Evolutionary conservation across 2,888 invertebrate genomes (phyloP).

Genomic region (Cephus pygmeus): DNA sequence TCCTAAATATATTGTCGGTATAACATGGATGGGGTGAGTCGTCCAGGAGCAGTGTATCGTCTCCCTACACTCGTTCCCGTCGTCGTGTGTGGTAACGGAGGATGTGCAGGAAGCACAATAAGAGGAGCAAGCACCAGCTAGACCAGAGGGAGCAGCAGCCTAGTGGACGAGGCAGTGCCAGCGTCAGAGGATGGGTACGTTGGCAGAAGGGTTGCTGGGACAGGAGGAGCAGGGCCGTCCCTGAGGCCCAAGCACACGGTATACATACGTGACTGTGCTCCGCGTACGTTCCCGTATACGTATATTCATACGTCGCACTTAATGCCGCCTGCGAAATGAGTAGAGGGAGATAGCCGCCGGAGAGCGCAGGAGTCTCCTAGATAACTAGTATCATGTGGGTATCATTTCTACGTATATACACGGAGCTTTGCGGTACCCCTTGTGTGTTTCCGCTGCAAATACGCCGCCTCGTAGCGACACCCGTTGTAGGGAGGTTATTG

Average conservation of each 20-base stretch:
- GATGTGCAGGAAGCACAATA: background rate
- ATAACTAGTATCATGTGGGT: conserved; percentile 37
- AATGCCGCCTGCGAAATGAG: conserved; percentile 45
- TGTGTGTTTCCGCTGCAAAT: conserved; percentile 11
- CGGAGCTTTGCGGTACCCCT: conserved; percentile 4
- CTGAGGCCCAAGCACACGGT: conserved; percentile 37
- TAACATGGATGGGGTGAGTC: conserved; percentile 32
- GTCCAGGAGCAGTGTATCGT: conserved; percentile 31
- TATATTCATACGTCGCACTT: conserved; percentile 43
- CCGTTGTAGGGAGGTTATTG: background rate
- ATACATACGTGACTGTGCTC: conserved; percentile 10
- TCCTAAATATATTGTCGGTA: conserved; percentile 49
- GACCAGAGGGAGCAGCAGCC: conserved; percentile 4
- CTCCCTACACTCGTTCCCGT: conserved; percentile 35
- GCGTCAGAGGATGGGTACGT: conserved; percentile 17
- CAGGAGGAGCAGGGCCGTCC: conserved; percentile 33
- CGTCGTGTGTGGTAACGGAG: conserved; percentile 8
- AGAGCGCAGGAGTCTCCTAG: conserved; percentile 30
- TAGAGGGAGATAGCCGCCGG: conserved; percentile 29
- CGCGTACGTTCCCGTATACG: background rate
- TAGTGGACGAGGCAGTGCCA: conserved; percentile 12
- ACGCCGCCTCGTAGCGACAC: conserved; percentile 1
- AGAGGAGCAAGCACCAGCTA: conserved; percentile 12
- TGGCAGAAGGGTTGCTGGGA: conserved; percentile 31
- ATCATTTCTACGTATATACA: conserved; percentile 21